Conservation (phyloP, 2,113 vertebrate genomes). For the Fregetta grallaria region DNA sequence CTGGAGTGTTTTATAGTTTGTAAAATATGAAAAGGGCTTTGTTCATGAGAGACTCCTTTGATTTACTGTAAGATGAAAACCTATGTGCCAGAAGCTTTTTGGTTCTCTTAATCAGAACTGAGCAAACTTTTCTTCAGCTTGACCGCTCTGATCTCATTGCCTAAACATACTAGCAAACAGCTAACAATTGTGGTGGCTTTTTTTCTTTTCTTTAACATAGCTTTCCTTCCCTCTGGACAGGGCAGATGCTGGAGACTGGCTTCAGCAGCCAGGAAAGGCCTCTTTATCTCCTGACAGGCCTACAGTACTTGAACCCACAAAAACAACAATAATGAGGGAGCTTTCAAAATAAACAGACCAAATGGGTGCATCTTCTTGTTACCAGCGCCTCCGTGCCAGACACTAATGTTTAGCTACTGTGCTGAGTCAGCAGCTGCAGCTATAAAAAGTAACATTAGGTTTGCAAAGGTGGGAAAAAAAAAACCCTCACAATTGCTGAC, state of each 20-base stretch:
- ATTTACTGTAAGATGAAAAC: slow-evolving; percentile 44
- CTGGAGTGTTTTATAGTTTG: slow-evolving; percentile 31
- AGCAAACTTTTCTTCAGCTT: not conserved
- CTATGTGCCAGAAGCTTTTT: not conserved
- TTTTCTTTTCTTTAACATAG: not conserved
- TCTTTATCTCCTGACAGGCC: not conserved
- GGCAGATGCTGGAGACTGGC: not conserved
- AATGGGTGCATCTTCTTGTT: not conserved
- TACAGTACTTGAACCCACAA: slow-evolving; percentile 23
- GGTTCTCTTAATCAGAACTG: not conserved
- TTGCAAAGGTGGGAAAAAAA: not conserved
- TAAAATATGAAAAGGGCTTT: slow-evolving; percentile 29
- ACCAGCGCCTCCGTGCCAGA: not conserved
- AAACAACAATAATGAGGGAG: not conserved
- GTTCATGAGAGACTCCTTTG: slow-evolving; percentile 29
- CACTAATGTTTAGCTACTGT: not conserved
- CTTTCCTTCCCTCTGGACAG: not conserved
- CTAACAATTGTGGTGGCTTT: slow-evolving; percentile 19
- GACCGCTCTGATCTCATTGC: not conserved
- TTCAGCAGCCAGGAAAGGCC: not conserved
- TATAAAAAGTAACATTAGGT: not conserved
- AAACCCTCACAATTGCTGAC: fast-evolving
- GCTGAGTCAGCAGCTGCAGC: not conserved
- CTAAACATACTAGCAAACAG: slow-evolving; percentile 11
- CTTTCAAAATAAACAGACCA: slow-evolving; percentile 26